These are phyloP conservation scores for Melitaea cinxia DNA, from an alignment of 1,140 invertebrate species.

Conservation along the genomic window DNA sequence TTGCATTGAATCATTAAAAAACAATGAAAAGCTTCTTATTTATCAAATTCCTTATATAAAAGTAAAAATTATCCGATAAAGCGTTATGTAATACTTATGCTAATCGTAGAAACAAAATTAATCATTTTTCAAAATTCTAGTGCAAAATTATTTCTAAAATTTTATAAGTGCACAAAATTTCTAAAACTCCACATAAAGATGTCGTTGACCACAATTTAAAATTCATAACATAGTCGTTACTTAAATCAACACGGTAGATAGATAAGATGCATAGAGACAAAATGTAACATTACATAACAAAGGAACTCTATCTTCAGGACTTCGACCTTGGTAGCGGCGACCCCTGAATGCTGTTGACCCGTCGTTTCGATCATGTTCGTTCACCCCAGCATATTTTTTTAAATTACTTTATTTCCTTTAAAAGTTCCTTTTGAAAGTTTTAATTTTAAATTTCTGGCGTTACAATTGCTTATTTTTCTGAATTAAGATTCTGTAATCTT, in stretches of 20 bases:
- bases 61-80: too few relatives aligned
- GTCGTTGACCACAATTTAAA: background rate
- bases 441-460: background rate
- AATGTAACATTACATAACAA: slow-evolving; percentile 58
- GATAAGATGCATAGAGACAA: slow-evolving; percentile 29
- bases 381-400: slow-evolving; percentile 34
- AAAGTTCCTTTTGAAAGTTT: background rate
- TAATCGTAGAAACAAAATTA: too few relatives aligned
- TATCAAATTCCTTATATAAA: too few relatives aligned
- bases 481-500: too few relatives aligned
- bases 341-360: slow-evolving; percentile 62
- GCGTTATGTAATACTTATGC: too few relatives aligned
- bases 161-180: too few relatives aligned
- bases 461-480: too few relatives aligned
- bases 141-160: too few relatives aligned
- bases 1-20: too few relatives aligned
- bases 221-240: slow-evolving; percentile 12
- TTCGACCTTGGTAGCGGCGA: slow-evolving; percentile 63
- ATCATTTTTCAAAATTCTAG: too few relatives aligned
- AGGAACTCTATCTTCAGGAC: slow-evolving; percentile 47
- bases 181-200: background rate
- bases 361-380: slow-evolving; percentile 41
- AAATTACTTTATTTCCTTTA: slow-evolving; percentile 31
- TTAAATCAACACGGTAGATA: slow-evolving; percentile 30
- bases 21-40: too few relatives aligned